Percentiles rank a stretch among this genome's conserved stretches.
These are phyloP conservation scores for Sinohyriopsis cumingii DNA, from an alignment of 2,888 invertebrate genomes.

Conservation along the genomic window DNA sequence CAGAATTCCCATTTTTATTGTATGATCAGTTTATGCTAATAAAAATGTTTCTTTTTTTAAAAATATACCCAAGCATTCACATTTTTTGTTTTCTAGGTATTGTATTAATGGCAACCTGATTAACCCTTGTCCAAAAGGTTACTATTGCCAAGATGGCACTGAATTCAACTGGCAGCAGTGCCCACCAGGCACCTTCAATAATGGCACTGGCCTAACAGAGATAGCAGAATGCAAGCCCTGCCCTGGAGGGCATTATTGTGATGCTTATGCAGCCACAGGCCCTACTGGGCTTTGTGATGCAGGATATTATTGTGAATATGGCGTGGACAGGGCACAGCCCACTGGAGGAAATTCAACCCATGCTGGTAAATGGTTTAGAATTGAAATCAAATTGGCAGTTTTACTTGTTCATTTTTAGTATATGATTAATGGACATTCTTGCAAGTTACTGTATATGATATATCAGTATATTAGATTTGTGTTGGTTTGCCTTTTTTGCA, in stretches of 20 bases:
- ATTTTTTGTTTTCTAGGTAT: slow-evolving; percentile 50
- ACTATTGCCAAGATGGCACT: slow-evolving; percentile 66
- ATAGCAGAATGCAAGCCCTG: slow-evolving; percentile 62
- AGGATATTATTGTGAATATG: slow-evolving; percentile 67
- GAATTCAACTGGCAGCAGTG: slow-evolving; percentile 64
- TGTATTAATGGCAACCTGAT: slow-evolving; percentile 60
- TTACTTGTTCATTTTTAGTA: too few species aligned
- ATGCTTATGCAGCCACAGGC: slow-evolving; percentile 34
- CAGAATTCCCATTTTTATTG: too few species aligned
- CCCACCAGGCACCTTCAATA: slow-evolving; percentile 67
- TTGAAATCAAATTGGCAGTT: too few species aligned
- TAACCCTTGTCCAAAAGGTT: slow-evolving; percentile 59
- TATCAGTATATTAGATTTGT: too few species aligned
- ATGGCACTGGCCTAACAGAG: slow-evolving; percentile 58
- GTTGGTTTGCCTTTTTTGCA: too few species aligned
- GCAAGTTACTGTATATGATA: too few species aligned
- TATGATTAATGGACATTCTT: too few species aligned
- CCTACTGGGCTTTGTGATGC: slow-evolving; percentile 58
- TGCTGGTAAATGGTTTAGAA: too few species aligned
- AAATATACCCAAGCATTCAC: neutral
- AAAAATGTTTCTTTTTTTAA: neutral
- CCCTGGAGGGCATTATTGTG: slow-evolving; percentile 66
- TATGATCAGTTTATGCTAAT: too few species aligned
- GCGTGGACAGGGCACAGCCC: slow-evolving; percentile 60
- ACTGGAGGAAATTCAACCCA: slow-evolving; percentile 36